Percentiles rank a stretch among this genome's conserved stretches.
Evolutionary conservation across 2,888 invertebrate genomes (phyloP).

Genomic region (Ormia ochracea): DNA sequence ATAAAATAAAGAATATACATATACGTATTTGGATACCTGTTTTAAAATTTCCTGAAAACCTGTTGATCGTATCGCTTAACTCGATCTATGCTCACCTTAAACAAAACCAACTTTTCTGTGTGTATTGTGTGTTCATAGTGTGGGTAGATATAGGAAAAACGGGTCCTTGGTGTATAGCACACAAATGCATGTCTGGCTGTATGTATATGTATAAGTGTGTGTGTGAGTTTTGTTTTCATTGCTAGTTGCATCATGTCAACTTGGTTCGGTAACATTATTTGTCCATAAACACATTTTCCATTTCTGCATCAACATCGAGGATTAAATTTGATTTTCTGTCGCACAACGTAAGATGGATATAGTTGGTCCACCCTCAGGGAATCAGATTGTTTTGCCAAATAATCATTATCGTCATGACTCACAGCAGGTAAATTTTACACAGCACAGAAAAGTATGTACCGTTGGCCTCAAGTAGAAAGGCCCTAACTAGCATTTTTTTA

Average conservation of each 20-base stretch:
- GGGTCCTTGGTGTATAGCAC: conserved; percentile 20
- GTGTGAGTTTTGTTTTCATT: conserved; percentile 24
- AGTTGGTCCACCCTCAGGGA: conserved; percentile 71
- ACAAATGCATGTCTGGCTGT: not conserved
- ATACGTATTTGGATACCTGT: conserved; percentile 49
- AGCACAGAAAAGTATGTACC: not conserved
- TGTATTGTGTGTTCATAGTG: not conserved
- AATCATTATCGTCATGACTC: conserved; percentile 77
- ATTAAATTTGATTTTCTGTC: conserved; percentile 15
- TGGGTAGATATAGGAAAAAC: conserved; percentile 20
- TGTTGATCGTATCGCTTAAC: conserved; percentile 52
- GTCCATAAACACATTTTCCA: conserved; percentile 25
- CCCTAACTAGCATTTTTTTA: no score
- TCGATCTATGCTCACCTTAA: conserved; percentile 45
- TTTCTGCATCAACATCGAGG: conserved; percentile 7
- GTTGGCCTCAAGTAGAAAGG: no score
- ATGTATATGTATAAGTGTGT: conserved; percentile 3
- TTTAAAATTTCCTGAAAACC: conserved; percentile 51
- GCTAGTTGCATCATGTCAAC: conserved; percentile 49
- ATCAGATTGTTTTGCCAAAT: conserved; percentile 76
- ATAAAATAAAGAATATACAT: conserved; percentile 25
- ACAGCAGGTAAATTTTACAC: conserved; percentile 71
- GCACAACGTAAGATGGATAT: conserved; percentile 73
- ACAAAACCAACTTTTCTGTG: conserved; percentile 11
- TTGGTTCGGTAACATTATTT: conserved; percentile 21